Evolutionary conservation across 2,113 vertebrate genomes (phyloP).

Genomic region (Eurystomus gularis): DNA sequence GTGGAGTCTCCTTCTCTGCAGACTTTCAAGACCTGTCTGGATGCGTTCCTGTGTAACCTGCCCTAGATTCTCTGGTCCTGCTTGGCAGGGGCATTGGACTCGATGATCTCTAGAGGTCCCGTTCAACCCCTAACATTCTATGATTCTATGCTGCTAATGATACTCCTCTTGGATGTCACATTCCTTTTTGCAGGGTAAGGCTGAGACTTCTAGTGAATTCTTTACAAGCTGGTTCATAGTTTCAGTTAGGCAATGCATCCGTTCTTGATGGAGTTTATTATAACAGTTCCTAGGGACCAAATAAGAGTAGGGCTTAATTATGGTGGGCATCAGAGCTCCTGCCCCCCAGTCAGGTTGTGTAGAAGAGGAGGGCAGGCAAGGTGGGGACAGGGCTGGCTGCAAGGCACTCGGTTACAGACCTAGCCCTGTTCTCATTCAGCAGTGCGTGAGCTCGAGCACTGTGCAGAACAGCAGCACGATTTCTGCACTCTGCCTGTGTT

Average conservation of each 20-base stretch:
- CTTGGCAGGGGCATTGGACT: no score
- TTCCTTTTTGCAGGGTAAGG: neutral
- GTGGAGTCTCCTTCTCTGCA: no score
- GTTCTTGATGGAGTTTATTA: neutral
- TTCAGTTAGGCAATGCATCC: constrained; percentile 22
- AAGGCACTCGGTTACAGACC: neutral
- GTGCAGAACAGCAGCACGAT: neutral
- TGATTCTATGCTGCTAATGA: neutral
- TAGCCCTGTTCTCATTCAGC: neutral
- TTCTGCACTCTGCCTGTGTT: neutral
- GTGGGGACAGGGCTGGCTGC: neutral
- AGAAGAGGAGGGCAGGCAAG: neutral
- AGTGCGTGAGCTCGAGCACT: neutral
- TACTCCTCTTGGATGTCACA: neutral
- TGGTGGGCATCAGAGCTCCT: neutral
- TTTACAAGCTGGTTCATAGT: constrained; percentile 1
- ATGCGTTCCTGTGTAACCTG: no score
- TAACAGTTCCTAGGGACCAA: neutral
- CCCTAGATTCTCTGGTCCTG: no score
- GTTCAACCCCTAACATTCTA: no score
- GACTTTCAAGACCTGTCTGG: no score
- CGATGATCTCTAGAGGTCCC: no score
- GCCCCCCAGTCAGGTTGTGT: neutral
- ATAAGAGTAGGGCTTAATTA: neutral
- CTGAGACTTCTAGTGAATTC: neutral